Base-by-base conservation (phyloP, 2,113 vertebrate species). In the Campylomormyrus numenius region DNA sequence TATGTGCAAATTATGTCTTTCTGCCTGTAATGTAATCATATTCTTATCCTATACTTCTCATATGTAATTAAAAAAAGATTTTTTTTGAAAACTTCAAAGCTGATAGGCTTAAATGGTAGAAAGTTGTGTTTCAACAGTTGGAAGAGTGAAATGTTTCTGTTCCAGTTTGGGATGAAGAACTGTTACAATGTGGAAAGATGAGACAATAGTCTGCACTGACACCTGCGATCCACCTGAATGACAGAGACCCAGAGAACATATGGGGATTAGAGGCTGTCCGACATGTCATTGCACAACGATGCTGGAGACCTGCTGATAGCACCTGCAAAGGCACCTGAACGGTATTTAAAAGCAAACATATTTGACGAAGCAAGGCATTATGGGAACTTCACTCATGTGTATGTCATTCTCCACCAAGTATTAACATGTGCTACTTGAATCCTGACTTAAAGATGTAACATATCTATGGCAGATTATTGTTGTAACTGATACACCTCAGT, bases 181-280 rank as follows among this genome's bases (percentile, higher is more conserved):
- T 77, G 35, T 80, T 17, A 42, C 74, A 80, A 42, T 80, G 74
- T 39, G 31, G 74, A 39, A 42, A 42, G 11, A 19, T 80, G 31
- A 42, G 15, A 27, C n/a, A 11, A 27, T 70, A 70, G 62, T 31
- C 62, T 70, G 62, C 62, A 70, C 4, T 70, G 62, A 31, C 62
- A 80, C 83, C 45, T 85, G 42, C 9, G 2, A n/a, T 48, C 24
- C 42, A 5, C 45, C 3, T 13, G 83, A 85, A 48, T 24, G 35
- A 48, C 83, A 85, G 74, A 89, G 92, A 94, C 91, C 89, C 91
- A 90, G 91, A 93, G 93, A 93, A 93, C 92, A n/a, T 85, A 7
- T n/a, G 45, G 17, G 90, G 90, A 92, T 92, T 92, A 90, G 90
- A 49, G 52, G 84, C 24, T 52, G 49, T 13, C 21, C 10, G n/a